Base-by-base conservation (phyloP, 2,888 invertebrate species). In the Ryuthela nishihirai region DNA sequence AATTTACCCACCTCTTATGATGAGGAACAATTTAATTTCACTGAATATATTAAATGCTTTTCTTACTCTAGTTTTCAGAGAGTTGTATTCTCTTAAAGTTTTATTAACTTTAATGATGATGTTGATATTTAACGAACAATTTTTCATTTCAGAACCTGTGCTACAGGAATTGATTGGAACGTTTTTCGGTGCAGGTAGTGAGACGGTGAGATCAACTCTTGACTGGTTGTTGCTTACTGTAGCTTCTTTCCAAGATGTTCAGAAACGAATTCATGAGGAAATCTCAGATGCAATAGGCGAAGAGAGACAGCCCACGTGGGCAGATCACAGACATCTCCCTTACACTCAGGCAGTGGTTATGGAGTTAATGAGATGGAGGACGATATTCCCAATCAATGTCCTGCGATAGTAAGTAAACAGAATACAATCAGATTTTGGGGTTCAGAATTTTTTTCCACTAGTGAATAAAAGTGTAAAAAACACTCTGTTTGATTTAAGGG, bases 121-220 rank as follows among this genome's bases (percentile, higher is more conserved):
- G n/a, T n/a, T n/a, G n/a, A n/a, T n/a, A n/a, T n/a, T n/a, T n/a
- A n/a, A n/a, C n/a, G n/a, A n/a, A n/a, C n/a, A n/a, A n/a, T n/a
- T n/a, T n/a, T n/a, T 29, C 29, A 12, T 35, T 25, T 18, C 10
- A 64, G 64, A 47, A 12, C 20, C 24, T 5, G 49, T 60, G 10
- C 36, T 64, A 0, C 21, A 40, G 15, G 65, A 60, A 20, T 36
- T 59, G 34, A 35, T 46, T 10, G 47, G 48, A 15, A 35, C 40
- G 0, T 59, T 60, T n/a, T 64, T 60, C 18, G 56, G 52, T 9
- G 65, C 56, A 0, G 65, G 65, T 1, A 63, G 63, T 25, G 47
- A 49, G 23, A 65, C 65, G 4, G 49, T 56, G 5, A 42, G 53
- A 0, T 9, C 47, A 3, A 47, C 56, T 4, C 15, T 56, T 4